A percentile compares a stretch with the other conserved stretches of the same genome.
These are phyloP conservation scores for Dendroctonus ponderosae DNA, from an alignment of 1,140 invertebrate species.

Conservation along the genomic window DNA sequence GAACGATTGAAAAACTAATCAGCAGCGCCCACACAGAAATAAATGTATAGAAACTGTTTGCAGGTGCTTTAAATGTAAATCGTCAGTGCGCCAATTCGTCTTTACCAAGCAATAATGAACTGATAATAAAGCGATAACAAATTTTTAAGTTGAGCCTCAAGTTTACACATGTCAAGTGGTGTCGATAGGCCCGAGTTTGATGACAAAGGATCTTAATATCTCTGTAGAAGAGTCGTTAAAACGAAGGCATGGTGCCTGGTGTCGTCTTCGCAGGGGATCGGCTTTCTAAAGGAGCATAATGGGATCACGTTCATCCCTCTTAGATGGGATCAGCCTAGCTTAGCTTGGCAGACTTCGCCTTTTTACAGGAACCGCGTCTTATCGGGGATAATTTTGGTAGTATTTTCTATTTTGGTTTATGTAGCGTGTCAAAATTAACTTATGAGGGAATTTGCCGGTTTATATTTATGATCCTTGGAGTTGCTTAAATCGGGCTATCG, in stretches of 20 bases:
- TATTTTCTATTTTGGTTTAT: no score
- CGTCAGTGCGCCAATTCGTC: no score
- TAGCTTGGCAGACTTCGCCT: conserved; percentile 44
- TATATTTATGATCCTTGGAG: no score
- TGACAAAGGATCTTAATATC: conserved; percentile 49
- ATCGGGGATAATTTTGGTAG: conserved; percentile 25
- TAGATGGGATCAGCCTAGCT: conserved; percentile 48
- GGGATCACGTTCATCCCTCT: conserved; percentile 52
- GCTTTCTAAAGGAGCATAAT: conserved; percentile 52
- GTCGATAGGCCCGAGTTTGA: conserved; percentile 44
- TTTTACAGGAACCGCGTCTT: conserved; percentile 35
- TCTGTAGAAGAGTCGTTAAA: conserved; percentile 46
- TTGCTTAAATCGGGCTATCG: no score
- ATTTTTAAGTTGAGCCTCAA: conserved; percentile 35
- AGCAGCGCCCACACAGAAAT: neutral
- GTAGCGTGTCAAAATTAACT: no score
- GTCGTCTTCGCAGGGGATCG: conserved; percentile 50
- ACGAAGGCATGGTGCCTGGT: conserved; percentile 35
- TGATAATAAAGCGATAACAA: neutral
- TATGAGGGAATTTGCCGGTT: no score
- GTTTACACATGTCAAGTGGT: conserved; percentile 46
- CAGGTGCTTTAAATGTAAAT: no score
- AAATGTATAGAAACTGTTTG: no score
- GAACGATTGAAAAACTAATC: conserved; percentile 3
- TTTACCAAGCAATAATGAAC: neutral